Conservation (phyloP, 2,888 invertebrate genomes). For the Gasteruption jaculator region DNA sequence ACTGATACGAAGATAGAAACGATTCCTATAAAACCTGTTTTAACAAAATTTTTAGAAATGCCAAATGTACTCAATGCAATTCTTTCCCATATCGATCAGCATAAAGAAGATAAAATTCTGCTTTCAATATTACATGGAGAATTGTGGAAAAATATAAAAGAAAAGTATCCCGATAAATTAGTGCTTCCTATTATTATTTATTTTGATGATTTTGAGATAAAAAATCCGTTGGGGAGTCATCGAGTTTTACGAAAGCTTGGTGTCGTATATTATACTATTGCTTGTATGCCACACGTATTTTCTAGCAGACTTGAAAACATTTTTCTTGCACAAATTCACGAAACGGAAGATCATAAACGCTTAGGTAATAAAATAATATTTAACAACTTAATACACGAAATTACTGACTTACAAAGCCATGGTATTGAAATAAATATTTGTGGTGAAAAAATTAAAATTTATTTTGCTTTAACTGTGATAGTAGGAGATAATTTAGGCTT, state of each 20-base stretch:
- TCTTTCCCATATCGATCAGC: conserved; percentile 4
- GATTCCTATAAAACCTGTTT: conserved; percentile 14
- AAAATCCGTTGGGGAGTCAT: conserved; percentile 19
- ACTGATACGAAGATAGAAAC: conserved; percentile 8
- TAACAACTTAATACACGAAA: conserved; percentile 15
- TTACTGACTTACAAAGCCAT: conserved; percentile 16
- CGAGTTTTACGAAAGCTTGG: conserved; percentile 18
- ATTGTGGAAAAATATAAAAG: conserved; percentile 17
- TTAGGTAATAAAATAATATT: conserved; percentile 20
- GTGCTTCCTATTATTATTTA: conserved; percentile 18
- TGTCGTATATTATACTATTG: conserved; percentile 17
- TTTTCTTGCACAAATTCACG: conserved; percentile 20
- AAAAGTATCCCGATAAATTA: conserved; percentile 11
- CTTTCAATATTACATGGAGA: conserved; percentile 14
- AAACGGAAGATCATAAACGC: conserved; percentile 14
- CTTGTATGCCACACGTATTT: conserved; percentile 15
- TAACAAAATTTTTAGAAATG: conserved; percentile 20
- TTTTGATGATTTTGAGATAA: conserved; percentile 20
- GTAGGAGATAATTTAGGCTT: conserved; percentile 16
- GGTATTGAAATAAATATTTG: conserved; percentile 18
- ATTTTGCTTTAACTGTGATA: conserved; percentile 11
- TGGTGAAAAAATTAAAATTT: conserved; percentile 9
- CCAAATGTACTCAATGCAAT: conserved; percentile 18
- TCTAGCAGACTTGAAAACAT: conserved; percentile 20
- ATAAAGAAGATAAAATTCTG: conserved; percentile 3